Evolutionary conservation across 2,797 vertebrate genomes (phyloP).

Genomic region (Cheirogaleus major): DNA sequence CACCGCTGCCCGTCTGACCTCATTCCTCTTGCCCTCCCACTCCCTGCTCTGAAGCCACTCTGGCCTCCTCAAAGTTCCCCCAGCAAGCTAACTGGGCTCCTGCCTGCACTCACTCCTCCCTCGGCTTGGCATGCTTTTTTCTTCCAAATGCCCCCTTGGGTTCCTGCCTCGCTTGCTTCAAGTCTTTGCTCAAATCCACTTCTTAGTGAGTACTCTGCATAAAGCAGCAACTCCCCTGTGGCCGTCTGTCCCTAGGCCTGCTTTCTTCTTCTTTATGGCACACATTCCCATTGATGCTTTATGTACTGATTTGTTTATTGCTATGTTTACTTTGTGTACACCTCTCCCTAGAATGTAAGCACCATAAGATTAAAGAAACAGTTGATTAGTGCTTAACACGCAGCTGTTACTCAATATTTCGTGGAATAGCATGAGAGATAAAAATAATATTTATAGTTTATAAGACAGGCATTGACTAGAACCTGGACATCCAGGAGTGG

Average conservation of each 20-base stretch:
- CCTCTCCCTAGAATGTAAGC: background rate
- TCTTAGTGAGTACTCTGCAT: background rate
- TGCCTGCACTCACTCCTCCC: background rate
- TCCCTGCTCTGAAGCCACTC: too few relatives aligned
- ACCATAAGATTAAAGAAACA: background rate
- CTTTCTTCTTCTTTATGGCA: background rate
- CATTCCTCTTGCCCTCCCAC: background rate
- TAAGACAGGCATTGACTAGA: background rate
- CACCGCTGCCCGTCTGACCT: background rate
- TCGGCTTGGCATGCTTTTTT: background rate
- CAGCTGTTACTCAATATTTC: background rate
- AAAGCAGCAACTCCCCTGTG: background rate
- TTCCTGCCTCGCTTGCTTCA: background rate
- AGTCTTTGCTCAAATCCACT: background rate
- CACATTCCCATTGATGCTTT: background rate
- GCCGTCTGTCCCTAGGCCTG: background rate
- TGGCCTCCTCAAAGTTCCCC: background rate
- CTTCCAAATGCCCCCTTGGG: background rate
- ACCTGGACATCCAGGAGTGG: background rate
- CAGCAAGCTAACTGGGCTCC: background rate
- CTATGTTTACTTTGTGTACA: background rate
- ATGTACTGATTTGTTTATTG: background rate
- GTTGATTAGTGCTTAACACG: background rate
- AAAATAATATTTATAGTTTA: background rate
- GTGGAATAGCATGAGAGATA: background rate